Conservation (phyloP, 1,140 invertebrate genomes). For the Caenorhabditis briggsae region DNA sequence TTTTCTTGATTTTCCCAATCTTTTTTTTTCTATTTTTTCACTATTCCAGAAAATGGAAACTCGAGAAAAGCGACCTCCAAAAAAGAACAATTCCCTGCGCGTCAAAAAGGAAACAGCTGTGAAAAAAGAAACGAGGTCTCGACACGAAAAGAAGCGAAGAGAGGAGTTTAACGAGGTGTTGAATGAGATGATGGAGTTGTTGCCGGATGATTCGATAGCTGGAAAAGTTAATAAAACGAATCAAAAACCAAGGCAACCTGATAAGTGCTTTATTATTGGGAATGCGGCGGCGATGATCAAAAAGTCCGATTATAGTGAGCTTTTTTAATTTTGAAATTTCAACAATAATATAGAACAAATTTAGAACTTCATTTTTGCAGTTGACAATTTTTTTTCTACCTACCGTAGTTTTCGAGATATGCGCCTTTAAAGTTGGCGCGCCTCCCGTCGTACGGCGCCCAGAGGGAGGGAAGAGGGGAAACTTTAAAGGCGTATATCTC, state of each 20-base stretch:
- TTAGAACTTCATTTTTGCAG: too few relatives aligned
- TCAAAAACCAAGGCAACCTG: constrained; percentile 10
- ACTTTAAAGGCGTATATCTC: too few relatives aligned
- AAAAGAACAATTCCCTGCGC: not conserved
- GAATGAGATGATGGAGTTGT: not conserved
- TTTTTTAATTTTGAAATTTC: too few relatives aligned
- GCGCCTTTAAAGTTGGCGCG: too few relatives aligned
- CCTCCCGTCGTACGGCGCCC: too few relatives aligned
- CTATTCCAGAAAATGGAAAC: too few relatives aligned
- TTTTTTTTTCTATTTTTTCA: too few relatives aligned
- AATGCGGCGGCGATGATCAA: not conserved
- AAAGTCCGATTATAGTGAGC: constrained; percentile 36
- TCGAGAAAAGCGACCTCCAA: not conserved
- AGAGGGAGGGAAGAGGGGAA: too few relatives aligned
- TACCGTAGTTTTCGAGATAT: too few relatives aligned
- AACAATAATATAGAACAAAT: too few relatives aligned
- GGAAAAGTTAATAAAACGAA: not conserved
- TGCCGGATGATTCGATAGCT: not conserved
- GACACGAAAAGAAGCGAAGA: constrained; percentile 9
- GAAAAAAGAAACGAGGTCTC: not conserved
- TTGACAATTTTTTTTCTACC: too few relatives aligned
- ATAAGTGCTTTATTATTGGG: constrained; percentile 38
- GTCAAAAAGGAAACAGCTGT: constrained; percentile 1
- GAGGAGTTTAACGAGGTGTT: constrained; percentile 40
- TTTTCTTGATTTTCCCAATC: too few relatives aligned